Evolutionary conservation across 2,113 vertebrate genomes (phyloP).

Genomic region (Spea multiplicata): DNA sequence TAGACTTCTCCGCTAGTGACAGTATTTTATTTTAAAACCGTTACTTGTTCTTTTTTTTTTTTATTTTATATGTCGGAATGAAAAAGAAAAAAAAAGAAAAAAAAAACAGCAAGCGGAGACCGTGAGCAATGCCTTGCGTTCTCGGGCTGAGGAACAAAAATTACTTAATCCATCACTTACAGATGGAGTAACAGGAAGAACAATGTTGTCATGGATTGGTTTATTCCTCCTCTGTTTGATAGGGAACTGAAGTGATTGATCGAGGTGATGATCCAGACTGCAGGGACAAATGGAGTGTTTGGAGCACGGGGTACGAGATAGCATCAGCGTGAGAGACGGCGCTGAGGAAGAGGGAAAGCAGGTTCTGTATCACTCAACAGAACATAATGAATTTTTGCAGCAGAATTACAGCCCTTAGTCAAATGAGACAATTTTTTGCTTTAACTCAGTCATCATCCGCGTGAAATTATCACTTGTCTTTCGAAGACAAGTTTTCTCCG

Average conservation of each 20-base stretch:
- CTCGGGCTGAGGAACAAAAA: conserved; percentile 42
- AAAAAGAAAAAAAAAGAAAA: conserved; percentile 11
- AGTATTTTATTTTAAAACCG: conserved; percentile 41
- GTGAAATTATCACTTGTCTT: too few species aligned
- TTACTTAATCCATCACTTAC: conserved; percentile 37
- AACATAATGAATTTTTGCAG: conserved; percentile 31
- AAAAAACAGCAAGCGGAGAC: conserved; percentile 31
- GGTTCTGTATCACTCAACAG: conserved; percentile 19
- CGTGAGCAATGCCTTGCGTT: conserved; percentile 40
- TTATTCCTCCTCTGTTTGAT: conserved; percentile 40
- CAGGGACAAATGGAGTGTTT: conserved; percentile 32
- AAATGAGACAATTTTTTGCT: conserved; percentile 12
- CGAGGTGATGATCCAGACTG: conserved; percentile 1
- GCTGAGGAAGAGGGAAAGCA: conserved; percentile 30
- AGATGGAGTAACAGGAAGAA: conserved; percentile 26
- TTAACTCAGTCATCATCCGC: background rate
- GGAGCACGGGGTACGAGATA: conserved; percentile 33
- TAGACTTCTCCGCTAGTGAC: conserved; percentile 32
- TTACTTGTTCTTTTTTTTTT: conserved; percentile 24
- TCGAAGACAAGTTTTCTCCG: too few species aligned
- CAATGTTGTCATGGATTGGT: conserved; percentile 32
- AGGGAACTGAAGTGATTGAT: conserved; percentile 42
- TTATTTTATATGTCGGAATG: background rate
- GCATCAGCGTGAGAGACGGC: conserved; percentile 43
- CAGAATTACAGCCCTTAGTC: conserved; percentile 42